Evolutionary conservation across 2,888 invertebrate species (phyloP).

Genomic region (Neocrepidodera transversa): DNA sequence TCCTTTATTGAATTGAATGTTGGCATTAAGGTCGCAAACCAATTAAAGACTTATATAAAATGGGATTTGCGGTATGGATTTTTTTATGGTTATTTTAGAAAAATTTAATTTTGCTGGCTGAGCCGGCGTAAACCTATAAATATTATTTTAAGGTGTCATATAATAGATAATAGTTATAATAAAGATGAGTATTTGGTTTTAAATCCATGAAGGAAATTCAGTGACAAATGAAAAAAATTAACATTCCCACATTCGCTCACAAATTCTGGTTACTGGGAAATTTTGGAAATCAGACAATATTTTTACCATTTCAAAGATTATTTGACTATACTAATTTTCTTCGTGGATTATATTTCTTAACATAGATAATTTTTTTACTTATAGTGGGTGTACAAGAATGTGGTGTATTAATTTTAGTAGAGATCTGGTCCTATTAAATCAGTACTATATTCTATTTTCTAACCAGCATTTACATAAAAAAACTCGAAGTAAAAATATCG

Average conservation of each 20-base stretch:
- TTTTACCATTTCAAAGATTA: not conserved
- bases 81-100: not conserved
- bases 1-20: too few species aligned
- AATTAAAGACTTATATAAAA: not conserved
- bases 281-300: too few species aligned
- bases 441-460: too few species aligned
- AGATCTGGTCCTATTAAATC: too few species aligned
- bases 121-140: not conserved
- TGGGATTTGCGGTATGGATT: not conserved
- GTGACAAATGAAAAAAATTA: not conserved
- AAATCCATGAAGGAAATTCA: not conserved
- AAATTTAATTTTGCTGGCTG: constrained; percentile 11
- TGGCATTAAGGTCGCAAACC: not conserved
- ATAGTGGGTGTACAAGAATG: not conserved
- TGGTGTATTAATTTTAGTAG: too few species aligned
- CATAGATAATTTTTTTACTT: not conserved
- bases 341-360: not conserved
- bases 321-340: not conserved
- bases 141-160: not conserved
- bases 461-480: too few species aligned
- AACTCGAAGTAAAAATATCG: too few species aligned
- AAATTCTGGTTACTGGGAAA: too few species aligned
- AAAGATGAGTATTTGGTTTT: not conserved
- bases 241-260: too few species aligned
- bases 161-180: not conserved